These are phyloP conservation scores for Drosophila insularis DNA, from an alignment of 1,140 invertebrate genomes.

Conservation along the genomic window DNA sequence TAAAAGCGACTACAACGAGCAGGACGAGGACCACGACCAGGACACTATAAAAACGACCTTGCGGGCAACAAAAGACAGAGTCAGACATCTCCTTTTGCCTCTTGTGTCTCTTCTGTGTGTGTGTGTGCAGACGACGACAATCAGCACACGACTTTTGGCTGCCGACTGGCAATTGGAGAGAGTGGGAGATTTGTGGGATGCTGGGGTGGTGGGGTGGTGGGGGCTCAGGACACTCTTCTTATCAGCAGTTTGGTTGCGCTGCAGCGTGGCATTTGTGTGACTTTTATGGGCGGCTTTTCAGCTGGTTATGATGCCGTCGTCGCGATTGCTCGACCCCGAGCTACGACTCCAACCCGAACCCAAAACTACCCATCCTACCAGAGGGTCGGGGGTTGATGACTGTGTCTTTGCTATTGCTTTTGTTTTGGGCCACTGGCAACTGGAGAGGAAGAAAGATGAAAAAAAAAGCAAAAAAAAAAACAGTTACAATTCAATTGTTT, in stretches of 20 bases:
- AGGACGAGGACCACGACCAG: conserved; percentile 37
- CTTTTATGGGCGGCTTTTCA: conserved; percentile 77
- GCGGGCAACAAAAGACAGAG: conserved; percentile 67
- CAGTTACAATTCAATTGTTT: conserved; percentile 71
- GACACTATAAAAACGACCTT: conserved; percentile 76
- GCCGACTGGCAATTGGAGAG: conserved; percentile 21
- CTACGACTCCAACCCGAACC: not conserved
- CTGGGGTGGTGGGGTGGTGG: not conserved
- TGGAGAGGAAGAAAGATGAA: not conserved
- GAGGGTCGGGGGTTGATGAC: conserved; percentile 17
- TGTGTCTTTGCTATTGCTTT: conserved; percentile 59
- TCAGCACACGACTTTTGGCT: conserved; percentile 55
- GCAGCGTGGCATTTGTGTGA: conserved; percentile 77
- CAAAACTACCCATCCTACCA: not conserved
- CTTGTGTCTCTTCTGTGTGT: not conserved
- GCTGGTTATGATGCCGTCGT: conserved; percentile 73
- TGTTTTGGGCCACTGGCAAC: conserved; percentile 9
- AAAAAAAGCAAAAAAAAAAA: conserved; percentile 26
- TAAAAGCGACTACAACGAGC: conserved; percentile 50
- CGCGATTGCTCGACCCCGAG: conserved; percentile 46
- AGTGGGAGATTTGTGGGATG: too few relatives aligned
- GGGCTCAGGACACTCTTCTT: conserved; percentile 51
- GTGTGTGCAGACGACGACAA: conserved; percentile 41
- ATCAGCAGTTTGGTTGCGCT: conserved; percentile 72
- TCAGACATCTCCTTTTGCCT: conserved; percentile 38